phyloP scores from a whole-genome alignment of 1,140 invertebrate species.

The Archivesica marissinica region DNA sequence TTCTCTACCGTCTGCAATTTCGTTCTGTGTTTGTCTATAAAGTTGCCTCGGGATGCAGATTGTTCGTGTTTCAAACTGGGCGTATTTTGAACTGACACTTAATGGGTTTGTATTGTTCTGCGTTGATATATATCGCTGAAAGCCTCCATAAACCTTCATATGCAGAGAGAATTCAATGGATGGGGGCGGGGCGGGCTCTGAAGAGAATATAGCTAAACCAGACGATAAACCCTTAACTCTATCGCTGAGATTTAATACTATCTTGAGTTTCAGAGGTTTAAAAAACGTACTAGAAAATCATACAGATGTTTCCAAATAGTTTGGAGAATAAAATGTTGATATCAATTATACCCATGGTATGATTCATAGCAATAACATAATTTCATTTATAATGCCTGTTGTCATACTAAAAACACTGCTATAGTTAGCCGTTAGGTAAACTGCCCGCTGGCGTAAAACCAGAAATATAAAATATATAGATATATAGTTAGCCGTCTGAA shows the following conservation, averaged over 20 bases:
- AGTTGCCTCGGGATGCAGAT: conserved; percentile 58
- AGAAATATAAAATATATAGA: no score
- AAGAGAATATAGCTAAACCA: conserved; percentile 53
- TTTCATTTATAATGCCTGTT: neutral
- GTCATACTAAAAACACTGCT: no score
- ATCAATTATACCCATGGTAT: conserved; percentile 50
- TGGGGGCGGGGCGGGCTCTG: conserved; percentile 27
- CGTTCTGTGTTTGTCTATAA: conserved; percentile 54
- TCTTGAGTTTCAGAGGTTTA: conserved; percentile 58
- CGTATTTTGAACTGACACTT: conserved; percentile 59
- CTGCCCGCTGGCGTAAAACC: no score
- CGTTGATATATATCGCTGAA: conserved; percentile 60
- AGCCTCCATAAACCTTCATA: conserved; percentile 58
- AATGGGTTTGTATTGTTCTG: conserved; percentile 59
- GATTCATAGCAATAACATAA: conserved; percentile 33
- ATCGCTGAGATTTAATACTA: conserved; percentile 59
- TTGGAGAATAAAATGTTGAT: conserved; percentile 44
- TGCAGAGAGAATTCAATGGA: conserved; percentile 51
- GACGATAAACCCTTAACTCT: conserved; percentile 59
- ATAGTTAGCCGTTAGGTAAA: no score
- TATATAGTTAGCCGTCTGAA: no score
- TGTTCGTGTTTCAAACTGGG: conserved; percentile 49
- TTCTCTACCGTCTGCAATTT: conserved; percentile 5
- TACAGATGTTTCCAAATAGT: conserved; percentile 60
- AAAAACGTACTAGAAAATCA: conserved; percentile 30